Base-by-base conservation (phyloP, 2,113 vertebrate species). In the Lophura nycthemera region DNA sequence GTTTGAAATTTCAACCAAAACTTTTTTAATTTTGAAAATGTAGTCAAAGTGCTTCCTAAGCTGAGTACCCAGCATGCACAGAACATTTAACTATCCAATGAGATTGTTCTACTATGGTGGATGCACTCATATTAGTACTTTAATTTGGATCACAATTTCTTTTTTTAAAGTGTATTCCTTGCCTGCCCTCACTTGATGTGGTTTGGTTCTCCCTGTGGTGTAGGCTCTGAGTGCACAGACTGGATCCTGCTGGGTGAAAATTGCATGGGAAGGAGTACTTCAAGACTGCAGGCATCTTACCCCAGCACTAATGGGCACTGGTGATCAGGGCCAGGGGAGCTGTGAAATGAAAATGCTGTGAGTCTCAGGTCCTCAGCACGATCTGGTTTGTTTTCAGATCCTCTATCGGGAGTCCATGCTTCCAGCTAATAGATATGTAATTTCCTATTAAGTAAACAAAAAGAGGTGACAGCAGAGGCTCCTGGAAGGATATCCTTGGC, bases 271-370 rank as follows among this genome's bases (percentile, higher is more conserved):
- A 57, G 48, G 38, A 15, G 47, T 27, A 79, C 34, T 34, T 69
- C 34, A 47, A 65, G 70, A 61, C 65, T 16, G 38, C 20, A 73
- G 22, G 12, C 11, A 9, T 1, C 19, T 17, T 29, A 54, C 27
- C 27, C 52, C 32, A 60, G 21, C 0, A 0, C 25, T 56, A 42
- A 29, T 11, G 59, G 10, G 17, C 16, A 16, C 1, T 1, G 4
- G 42, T 30, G 21, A 43, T 60, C 1, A 8, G 66, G 36, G 54
- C 29, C 24, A 60, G 52, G 11, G 18, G 34, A 42, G 5, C 32
- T 91, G 36, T 54, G 36, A 73, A 89, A 67, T 7, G 6, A 5
- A 0, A 9, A 6, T 1, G 2, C 30, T 64, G 56, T 5, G 5
- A 17, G 11, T 74, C 8, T 15, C 36, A 29, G 22, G n/a, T 73